A percentile compares a stretch with the other conserved stretches of the same genome.
Conservation (phyloP, 2,113 vertebrate genomes). For the Suncus etruscus region DNA sequence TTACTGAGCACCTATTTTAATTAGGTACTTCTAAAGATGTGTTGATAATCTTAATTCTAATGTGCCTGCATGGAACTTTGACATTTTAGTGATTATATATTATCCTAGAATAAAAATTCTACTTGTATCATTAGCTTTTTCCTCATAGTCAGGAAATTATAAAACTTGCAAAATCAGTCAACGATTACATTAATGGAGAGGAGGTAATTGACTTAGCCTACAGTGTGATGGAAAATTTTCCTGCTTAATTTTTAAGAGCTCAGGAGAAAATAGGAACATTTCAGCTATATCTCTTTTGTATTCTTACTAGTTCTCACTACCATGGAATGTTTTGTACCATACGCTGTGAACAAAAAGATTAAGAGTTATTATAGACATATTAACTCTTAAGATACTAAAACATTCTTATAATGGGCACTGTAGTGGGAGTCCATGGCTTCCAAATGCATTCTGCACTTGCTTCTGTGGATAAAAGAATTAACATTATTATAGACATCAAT, state of each 20-base stretch:
- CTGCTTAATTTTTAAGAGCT: conserved; percentile 27
- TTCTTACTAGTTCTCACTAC: background rate
- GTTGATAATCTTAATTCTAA: conserved; percentile 19
- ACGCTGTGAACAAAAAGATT: no score
- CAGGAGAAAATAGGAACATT: background rate
- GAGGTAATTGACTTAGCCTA: conserved; percentile 22
- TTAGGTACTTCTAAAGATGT: conserved; percentile 5
- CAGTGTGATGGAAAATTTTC: background rate
- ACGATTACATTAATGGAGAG: background rate
- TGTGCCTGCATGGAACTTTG: background rate
- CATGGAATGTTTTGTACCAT: background rate
- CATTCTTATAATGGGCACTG: no score
- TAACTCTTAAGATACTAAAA: no score
- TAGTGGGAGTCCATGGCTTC: no score
- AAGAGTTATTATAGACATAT: no score
- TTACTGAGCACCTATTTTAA: background rate
- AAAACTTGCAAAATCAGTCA: background rate
- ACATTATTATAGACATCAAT: no score
- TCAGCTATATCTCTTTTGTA: background rate
- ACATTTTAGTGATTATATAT: background rate
- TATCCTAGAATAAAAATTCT: background rate
- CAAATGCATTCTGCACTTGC: no score
- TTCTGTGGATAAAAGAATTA: no score
- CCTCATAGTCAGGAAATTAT: background rate
- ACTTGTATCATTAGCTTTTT: background rate